Conservation (phyloP, 2,113 vertebrate genomes). For the Coryphaenoides rupestris region DNA sequence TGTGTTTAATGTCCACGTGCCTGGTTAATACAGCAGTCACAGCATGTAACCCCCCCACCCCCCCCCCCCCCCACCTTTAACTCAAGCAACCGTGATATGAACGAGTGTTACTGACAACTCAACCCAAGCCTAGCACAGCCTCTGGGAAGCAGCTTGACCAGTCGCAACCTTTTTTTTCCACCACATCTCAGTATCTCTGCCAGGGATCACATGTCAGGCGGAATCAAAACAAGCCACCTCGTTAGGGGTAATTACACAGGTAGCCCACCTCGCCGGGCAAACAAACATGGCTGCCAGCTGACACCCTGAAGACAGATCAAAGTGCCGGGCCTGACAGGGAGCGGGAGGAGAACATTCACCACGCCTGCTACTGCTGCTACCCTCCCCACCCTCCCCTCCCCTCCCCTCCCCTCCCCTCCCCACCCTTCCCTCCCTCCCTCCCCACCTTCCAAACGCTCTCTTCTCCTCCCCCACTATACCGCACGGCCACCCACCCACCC, state of each 20-base stretch:
- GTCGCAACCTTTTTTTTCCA: constrained; percentile 24
- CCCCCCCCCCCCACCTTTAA: too few species aligned
- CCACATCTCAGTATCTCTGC: constrained; percentile 48
- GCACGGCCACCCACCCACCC: constrained; percentile 8
- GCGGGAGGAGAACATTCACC: constrained; percentile 33
- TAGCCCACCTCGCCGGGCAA: constrained; percentile 65
- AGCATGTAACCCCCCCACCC: too few species aligned
- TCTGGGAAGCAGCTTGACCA: constrained; percentile 20
- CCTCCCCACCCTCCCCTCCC: too few species aligned
- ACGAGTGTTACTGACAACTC: too few species aligned
- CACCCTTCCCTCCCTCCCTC: constrained; percentile 7
- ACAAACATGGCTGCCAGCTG: constrained; percentile 71
- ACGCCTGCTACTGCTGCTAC: constrained; percentile 11
- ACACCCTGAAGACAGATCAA: constrained; percentile 69
- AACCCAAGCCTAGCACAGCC: too few species aligned
- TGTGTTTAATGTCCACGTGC: constrained; percentile 10
- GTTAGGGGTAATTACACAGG: constrained; percentile 73
- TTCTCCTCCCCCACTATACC: not conserved
- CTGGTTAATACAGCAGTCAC: too few species aligned
- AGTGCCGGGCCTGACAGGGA: constrained; percentile 51
- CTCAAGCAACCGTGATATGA: too few species aligned
- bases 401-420: not conserved
- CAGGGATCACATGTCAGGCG: constrained; percentile 62
- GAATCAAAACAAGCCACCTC: constrained; percentile 76
- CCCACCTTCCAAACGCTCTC: not conserved